Conservation (phyloP, 2,113 vertebrate genomes). For the Crotophaga sulcirostris region DNA sequence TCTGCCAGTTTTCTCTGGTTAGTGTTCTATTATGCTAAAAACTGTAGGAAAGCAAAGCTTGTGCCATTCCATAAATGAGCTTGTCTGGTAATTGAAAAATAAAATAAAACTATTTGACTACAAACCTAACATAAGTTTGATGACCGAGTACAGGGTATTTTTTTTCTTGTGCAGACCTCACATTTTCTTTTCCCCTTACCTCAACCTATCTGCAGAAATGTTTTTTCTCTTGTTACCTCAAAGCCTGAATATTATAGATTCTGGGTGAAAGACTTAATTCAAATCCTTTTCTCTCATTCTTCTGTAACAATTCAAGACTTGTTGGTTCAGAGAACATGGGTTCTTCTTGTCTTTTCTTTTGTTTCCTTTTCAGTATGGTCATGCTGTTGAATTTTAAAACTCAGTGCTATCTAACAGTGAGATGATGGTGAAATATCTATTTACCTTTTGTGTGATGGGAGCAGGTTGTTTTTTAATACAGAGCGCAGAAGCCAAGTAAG, state of each 20-base stretch:
- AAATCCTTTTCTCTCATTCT: conserved; percentile 43
- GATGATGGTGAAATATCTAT: not conserved
- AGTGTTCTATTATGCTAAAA: conserved; percentile 11
- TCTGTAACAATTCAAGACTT: conserved; percentile 49
- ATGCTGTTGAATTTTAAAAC: conserved; percentile 23
- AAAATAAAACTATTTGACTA: conserved; percentile 39
- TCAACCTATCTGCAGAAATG: conserved; percentile 25
- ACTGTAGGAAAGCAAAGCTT: not conserved
- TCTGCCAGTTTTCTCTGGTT: conserved; percentile 37
- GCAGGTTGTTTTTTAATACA: not conserved
- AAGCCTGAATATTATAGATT: conserved; percentile 51
- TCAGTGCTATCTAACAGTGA: not conserved
- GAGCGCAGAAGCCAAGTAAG: not conserved
- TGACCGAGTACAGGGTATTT: conserved; percentile 18
- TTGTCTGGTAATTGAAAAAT: conserved; percentile 26
- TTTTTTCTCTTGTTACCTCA: conserved; percentile 38
- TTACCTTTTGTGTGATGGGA: conserved; percentile 8
- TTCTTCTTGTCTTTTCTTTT: not conserved
- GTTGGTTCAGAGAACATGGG: conserved; percentile 26
- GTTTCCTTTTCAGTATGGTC: not conserved
- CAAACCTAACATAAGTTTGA: not conserved
- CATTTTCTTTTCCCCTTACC: not conserved
- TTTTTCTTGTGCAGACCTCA: conserved; percentile 35
- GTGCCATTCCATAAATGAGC: not conserved
- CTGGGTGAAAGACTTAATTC: conserved; percentile 62